Conservation (phyloP, 2,888 invertebrate species). For the Andrena hattorfiana region DNA sequence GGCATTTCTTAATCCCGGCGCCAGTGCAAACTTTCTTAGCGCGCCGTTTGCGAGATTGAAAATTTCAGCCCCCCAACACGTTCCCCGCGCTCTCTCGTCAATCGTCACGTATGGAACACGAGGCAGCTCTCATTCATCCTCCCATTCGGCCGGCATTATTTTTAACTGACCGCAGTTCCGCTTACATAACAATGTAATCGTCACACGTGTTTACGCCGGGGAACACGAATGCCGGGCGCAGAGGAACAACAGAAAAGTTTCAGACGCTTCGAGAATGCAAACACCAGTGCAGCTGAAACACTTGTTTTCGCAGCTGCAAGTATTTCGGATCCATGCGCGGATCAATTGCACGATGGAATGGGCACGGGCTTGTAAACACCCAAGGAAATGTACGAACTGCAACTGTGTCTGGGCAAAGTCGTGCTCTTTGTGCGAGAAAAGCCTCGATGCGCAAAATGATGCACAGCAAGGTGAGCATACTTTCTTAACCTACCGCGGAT, state of each 20-base stretch:
- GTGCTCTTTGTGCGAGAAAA: too few relatives aligned
- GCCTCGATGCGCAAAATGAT: neutral
- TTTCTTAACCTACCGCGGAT: neutral
- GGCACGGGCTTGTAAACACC: neutral
- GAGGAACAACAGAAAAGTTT: slow-evolving; percentile 6
- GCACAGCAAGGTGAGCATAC: neutral
- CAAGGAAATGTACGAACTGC: neutral
- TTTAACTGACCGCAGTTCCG: slow-evolving; percentile 27
- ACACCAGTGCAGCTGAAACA: neutral
- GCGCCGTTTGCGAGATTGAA: neutral
- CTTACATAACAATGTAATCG: slow-evolving; percentile 33
- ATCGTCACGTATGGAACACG: neutral
- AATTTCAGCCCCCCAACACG: neutral
- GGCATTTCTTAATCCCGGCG: neutral
- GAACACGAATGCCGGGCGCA: slow-evolving; percentile 10
- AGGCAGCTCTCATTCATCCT: slow-evolving; percentile 19
- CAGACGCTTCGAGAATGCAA: neutral
- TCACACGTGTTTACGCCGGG: slow-evolving; percentile 10
- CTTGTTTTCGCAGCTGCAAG: neutral
- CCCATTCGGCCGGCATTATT: slow-evolving; percentile 1
- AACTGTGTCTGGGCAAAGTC: neutral
- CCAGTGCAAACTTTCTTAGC: neutral
- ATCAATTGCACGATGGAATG: neutral
- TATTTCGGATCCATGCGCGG: neutral
- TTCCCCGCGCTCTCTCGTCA: neutral